A percentile compares a stretch with the other conserved stretches of the same genome.
Evolutionary conservation across 2,113 vertebrate genomes (phyloP).

Genomic region (Colossoma macropomum): DNA sequence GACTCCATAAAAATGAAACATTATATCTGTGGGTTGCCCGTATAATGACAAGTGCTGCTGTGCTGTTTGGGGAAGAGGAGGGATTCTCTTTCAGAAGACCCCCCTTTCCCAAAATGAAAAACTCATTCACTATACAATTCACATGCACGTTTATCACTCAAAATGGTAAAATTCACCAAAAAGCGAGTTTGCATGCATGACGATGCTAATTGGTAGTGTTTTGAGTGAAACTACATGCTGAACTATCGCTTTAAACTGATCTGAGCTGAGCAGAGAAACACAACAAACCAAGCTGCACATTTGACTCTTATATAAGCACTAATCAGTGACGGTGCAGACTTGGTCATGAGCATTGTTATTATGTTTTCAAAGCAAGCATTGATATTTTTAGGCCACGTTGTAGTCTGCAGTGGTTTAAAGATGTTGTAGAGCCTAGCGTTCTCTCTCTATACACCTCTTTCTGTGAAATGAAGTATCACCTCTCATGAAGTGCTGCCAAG

Average conservation of each 20-base stretch:
- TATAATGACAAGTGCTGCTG: too few relatives aligned
- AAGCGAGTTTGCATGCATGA: too few relatives aligned
- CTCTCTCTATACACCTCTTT: not conserved
- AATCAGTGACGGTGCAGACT: not conserved
- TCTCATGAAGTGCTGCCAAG: conserved; percentile 1
- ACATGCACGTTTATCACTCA: too few relatives aligned
- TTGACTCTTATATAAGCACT: not conserved
- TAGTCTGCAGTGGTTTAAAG: conserved; percentile 1
- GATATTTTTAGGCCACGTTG: not conserved
- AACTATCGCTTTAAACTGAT: not conserved
- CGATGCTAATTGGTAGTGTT: too few relatives aligned
- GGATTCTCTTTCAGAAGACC: too few relatives aligned
- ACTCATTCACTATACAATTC: too few relatives aligned
- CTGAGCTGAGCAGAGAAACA: not conserved
- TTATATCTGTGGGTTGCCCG: too few relatives aligned
- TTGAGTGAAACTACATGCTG: too few relatives aligned
- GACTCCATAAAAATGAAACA: too few relatives aligned
- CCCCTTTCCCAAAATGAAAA: too few relatives aligned
- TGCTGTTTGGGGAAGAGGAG: too few relatives aligned
- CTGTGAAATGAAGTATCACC: not conserved
- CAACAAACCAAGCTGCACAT: not conserved
- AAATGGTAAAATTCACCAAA: too few relatives aligned
- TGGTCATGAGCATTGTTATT: not conserved
- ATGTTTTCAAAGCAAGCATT: not conserved
- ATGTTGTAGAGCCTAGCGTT: not conserved